Conservation (phyloP, 1,140 invertebrate genomes). For the Drosophila melanogaster region DNA sequence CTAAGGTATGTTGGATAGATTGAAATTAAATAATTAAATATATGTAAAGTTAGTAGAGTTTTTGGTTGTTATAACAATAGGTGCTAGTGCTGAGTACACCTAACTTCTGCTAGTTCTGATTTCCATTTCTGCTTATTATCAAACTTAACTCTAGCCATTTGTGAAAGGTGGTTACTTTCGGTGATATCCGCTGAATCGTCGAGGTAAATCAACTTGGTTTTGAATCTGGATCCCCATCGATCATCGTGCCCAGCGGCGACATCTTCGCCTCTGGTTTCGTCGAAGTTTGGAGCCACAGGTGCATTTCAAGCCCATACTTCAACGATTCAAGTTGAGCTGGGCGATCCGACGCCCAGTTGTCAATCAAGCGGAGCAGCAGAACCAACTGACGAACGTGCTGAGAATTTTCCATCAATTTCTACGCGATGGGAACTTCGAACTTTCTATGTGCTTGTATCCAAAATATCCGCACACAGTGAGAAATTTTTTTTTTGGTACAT, state of each 20-base stretch:
- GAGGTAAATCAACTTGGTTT: constrained; percentile 2
- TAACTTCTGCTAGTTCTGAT: background rate
- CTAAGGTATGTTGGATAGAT: background rate
- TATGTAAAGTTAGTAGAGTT: background rate
- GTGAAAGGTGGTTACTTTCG: constrained; percentile 25
- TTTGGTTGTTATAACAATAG: background rate
- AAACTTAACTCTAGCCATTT: background rate
- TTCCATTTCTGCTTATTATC: background rate
- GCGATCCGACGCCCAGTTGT: constrained; percentile 32
- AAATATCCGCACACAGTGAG: constrained; percentile 21
- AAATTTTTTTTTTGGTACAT: background rate
- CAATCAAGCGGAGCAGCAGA: constrained; percentile 35
- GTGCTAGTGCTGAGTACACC: background rate
- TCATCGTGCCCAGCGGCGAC: constrained; percentile 43
- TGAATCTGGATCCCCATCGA: background rate
- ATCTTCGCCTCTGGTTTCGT: constrained; percentile 9
- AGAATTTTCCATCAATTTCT: constrained; percentile 66
- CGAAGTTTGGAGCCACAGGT: constrained; percentile 33
- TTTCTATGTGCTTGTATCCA: constrained; percentile 50
- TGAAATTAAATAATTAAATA: background rate
- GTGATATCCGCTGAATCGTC: constrained; percentile 21
- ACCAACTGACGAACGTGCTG: constrained; percentile 50
- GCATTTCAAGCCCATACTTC: constrained; percentile 20
- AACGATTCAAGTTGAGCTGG: constrained; percentile 9
- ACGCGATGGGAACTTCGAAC: constrained; percentile 55